These are phyloP conservation scores for Machimus atricapillus DNA, from an alignment of 2,888 invertebrate genomes.

Conservation along the genomic window DNA sequence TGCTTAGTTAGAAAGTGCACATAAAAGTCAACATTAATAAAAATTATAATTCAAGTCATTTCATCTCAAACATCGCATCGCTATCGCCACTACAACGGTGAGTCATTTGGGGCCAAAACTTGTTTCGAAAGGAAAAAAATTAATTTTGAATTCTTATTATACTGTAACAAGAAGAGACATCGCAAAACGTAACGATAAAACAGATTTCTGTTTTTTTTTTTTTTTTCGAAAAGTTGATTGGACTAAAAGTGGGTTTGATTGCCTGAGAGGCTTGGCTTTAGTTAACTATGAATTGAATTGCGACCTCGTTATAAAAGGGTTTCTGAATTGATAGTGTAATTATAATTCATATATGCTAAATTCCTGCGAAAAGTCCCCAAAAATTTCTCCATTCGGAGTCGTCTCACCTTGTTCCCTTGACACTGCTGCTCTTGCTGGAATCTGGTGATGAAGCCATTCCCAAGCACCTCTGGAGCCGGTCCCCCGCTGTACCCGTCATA, in stretches of 20 bases:
- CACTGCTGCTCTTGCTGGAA: not conserved
- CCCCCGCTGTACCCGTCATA: not conserved
- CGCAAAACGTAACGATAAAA: not conserved
- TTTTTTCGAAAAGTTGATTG: not conserved
- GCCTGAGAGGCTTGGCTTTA: not conserved
- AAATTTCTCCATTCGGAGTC: not conserved
- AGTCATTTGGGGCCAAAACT: not conserved
- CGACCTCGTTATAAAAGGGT: not conserved
- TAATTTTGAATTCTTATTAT: not conserved
- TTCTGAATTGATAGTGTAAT: not conserved
- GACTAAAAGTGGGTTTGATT: not conserved
- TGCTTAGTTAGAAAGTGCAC: not conserved
- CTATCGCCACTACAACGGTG: not conserved
- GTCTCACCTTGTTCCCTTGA: not conserved
- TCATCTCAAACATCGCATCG: not conserved
- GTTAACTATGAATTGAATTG: not conserved
- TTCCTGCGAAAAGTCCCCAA: not conserved
- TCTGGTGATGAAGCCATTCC: not conserved
- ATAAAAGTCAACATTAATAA: not conserved
- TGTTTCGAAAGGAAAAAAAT: not conserved
- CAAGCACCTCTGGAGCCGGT: not conserved
- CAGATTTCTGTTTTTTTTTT: not conserved
- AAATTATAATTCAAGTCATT: not conserved
- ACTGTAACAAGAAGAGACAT: not conserved
- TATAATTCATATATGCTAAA: not conserved